Evolutionary conservation across 2,888 invertebrate genomes (phyloP), one percentile per base, ranked within the genome.

Genomic region (Desoria tigrina): DNA sequence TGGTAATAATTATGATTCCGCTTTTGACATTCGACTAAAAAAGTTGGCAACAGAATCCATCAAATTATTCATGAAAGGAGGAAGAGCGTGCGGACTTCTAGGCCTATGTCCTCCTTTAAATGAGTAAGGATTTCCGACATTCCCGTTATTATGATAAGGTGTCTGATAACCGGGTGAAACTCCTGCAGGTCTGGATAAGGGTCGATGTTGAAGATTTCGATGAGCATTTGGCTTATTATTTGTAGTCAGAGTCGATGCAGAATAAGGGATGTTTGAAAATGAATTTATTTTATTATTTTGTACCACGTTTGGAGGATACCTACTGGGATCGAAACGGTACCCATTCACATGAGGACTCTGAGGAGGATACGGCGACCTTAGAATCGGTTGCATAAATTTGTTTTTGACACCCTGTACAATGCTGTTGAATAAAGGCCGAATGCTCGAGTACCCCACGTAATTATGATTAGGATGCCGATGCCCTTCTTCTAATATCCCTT

Each of bases 11-110:
- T n/a, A n/a, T 32, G 4, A 32, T 32, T 58, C 50, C 32, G 4
- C 11, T 4, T 32, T 32, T 32, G 32, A 32, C 6, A 32, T 32
- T 4, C 60, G 54, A 27, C 65, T 70, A 69, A 74, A 76, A 56
- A 76, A 74, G 27, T 63, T 70, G 21, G 76, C 68, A n/a, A 76
- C 74, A 39, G 76, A 72, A 42, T 74, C 72, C 74, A 76, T 74
- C 24, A 76, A 61, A 27, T 69, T 66, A 68, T 74, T 73, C 63
- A 76, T 68, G 37, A 74, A 74, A 7, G 66, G 61, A 51, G 74
- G 68, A n/a, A 66, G 21, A 21, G 45, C 6, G 24, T 57, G 42
- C 23, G 57, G 42, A 4, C 24, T 21, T 51, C 51, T 51, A 7
- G 51, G 26, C 21, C 26, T 51, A 24, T 16, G 45, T 6, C 45